A percentile compares a stretch with the other conserved stretches of the same genome.
phyloP scores from a whole-genome alignment of 2,113 vertebrate genomes.

The Spea multiplicata region DNA sequence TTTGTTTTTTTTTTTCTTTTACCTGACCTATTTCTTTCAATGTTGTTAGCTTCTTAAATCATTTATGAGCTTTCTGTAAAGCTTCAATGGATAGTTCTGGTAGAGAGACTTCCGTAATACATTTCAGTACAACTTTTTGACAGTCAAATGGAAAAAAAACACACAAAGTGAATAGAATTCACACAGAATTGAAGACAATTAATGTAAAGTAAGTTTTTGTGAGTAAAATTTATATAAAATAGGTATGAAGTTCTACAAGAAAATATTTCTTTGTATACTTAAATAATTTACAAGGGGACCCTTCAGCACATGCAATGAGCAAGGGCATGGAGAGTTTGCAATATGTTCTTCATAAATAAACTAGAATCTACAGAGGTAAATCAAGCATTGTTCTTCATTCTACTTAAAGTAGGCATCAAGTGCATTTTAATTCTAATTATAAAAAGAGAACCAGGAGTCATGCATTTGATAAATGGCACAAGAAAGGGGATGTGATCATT shows the following conservation, averaged over 20 bases:
- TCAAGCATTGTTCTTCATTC: constrained; percentile 59
- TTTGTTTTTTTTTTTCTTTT: constrained; percentile 63
- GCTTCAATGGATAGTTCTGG: constrained; percentile 81
- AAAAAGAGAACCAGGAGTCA: too few species aligned
- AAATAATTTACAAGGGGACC: constrained; percentile 83
- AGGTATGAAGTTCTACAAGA: constrained; percentile 78
- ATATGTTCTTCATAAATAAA: constrained; percentile 86
- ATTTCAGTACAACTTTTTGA: constrained; percentile 82
- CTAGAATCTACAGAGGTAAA: constrained; percentile 77
- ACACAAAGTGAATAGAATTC: constrained; percentile 71
- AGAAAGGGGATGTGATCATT: too few species aligned
- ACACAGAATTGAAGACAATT: constrained; percentile 81
- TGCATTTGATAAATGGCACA: too few species aligned
- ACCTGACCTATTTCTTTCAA: constrained; percentile 86
- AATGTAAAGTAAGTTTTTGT: constrained; percentile 76
- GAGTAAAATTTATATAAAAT: constrained; percentile 71
- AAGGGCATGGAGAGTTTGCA: constrained; percentile 77
- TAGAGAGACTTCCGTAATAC: constrained; percentile 80
- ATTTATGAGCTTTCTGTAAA: constrained; percentile 83
- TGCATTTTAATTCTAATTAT: too few species aligned
- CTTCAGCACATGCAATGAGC: constrained; percentile 74
- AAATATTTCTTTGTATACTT: constrained; percentile 80
- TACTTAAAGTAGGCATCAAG: too few species aligned
- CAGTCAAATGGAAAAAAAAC: constrained; percentile 74
- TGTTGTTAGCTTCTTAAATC: constrained; percentile 85